Evolutionary conservation across 1,140 invertebrate genomes (phyloP).

Genomic region (Panagrolaimus sp.): DNA sequence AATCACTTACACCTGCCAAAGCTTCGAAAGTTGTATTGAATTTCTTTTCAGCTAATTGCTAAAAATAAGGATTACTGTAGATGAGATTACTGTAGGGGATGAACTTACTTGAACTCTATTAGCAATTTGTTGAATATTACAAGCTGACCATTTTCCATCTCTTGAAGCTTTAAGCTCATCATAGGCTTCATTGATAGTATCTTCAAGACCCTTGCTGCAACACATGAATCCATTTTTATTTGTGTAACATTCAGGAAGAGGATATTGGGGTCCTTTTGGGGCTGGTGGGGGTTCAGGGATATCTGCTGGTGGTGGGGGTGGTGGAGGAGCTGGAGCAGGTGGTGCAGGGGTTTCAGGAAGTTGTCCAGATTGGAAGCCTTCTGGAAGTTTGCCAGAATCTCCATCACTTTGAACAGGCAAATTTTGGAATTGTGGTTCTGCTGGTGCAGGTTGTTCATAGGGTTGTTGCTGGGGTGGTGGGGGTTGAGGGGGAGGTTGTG

Average conservation of each 20-base stretch:
- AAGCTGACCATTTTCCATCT: slow-evolving; percentile 20
- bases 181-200: slow-evolving; percentile 32
- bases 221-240: slow-evolving; percentile 43
- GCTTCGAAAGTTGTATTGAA: slow-evolving; percentile 53
- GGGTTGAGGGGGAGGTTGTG: neutral
- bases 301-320: neutral
- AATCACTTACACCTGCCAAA: slow-evolving; percentile 37
- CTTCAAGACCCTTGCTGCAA: slow-evolving; percentile 38
- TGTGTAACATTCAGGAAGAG: slow-evolving; percentile 41
- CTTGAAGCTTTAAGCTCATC: slow-evolving; percentile 19
- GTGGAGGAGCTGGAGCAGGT: neutral
- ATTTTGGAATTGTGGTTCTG: too few relatives aligned
- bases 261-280: slow-evolving; percentile 25
- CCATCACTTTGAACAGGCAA: too few relatives aligned
- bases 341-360: neutral
- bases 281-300: neutral
- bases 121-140: slow-evolving; percentile 43
- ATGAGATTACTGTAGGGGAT: neutral
- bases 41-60: slow-evolving; percentile 18
- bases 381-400: too few relatives aligned
- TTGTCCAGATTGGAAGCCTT: too few relatives aligned
- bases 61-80: slow-evolving; percentile 8
- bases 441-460: neutral
- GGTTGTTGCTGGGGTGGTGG: neutral
- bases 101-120: slow-evolving; percentile 27